A percentile compares a stretch with the other conserved stretches of the same genome.
Evolutionary conservation across 2,888 invertebrate genomes (phyloP).

Genomic region (Drosophila planitibia): DNA sequence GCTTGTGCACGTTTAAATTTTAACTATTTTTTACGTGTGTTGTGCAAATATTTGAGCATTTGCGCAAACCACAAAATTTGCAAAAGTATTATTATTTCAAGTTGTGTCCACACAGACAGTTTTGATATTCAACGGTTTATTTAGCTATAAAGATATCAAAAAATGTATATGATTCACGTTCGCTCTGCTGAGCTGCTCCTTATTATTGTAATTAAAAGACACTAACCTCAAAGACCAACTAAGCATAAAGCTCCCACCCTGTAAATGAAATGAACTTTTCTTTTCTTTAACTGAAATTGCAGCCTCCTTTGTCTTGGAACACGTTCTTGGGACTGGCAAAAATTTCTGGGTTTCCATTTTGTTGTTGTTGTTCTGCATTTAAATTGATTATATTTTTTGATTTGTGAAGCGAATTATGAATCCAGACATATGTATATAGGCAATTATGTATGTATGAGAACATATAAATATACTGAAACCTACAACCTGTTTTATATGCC

Average conservation of each 20-base stretch:
- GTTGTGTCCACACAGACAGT: slow-evolving; percentile 26
- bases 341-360: neutral
- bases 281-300: slow-evolving; percentile 29
- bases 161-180: neutral
- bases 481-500: neutral
- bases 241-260: slow-evolving; percentile 24
- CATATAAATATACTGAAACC: neutral
- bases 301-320: slow-evolving; percentile 9
- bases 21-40: slow-evolving; percentile 20
- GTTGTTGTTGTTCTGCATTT: slow-evolving; percentile 9
- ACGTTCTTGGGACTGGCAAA: slow-evolving; percentile 29
- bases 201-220: slow-evolving; percentile 23
- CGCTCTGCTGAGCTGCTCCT: neutral
- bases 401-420: slow-evolving; percentile 23
- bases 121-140: slow-evolving; percentile 4
- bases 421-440: neutral
- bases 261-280: slow-evolving; percentile 49
- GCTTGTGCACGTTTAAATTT: slow-evolving; percentile 44
- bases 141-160: neutral
- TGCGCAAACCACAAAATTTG: slow-evolving; percentile 34
- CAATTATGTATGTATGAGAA: slow-evolving; percentile 15
- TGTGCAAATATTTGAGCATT: slow-evolving; percentile 47
- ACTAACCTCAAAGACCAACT: slow-evolving; percentile 47
- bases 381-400: slow-evolving; percentile 55
- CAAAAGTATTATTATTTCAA: slow-evolving; percentile 30